Evolutionary conservation across 2,888 invertebrate species (phyloP).

Genomic region (Sipha maydis): DNA sequence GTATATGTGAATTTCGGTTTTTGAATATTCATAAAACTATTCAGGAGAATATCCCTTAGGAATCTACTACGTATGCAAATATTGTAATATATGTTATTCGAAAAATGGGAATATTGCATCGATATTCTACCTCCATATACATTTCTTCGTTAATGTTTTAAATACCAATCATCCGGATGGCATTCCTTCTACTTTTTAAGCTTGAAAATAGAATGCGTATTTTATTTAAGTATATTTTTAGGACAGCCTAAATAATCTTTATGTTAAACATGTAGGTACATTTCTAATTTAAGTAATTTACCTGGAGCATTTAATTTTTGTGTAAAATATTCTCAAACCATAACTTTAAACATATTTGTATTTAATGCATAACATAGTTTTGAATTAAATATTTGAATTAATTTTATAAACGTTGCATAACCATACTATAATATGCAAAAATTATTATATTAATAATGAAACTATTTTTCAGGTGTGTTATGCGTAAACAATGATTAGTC

Average conservation of each 20-base stretch:
- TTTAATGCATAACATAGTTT: too few relatives aligned
- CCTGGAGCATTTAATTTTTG: too few relatives aligned
- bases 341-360: too few relatives aligned
- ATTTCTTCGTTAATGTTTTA: not conserved
- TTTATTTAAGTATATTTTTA: too few relatives aligned
- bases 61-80: not conserved
- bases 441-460: not conserved
- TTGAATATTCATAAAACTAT: slow-evolving; percentile 21
- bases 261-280: too few relatives aligned
- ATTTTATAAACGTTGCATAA: too few relatives aligned
- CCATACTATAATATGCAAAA: too few relatives aligned
- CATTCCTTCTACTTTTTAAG: not conserved
- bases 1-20: slow-evolving; percentile 15
- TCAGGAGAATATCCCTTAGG: not conserved
- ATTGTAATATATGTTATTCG: not conserved
- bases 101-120: not conserved
- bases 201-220: not conserved
- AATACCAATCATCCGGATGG: not conserved
- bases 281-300: too few relatives aligned
- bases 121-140: not conserved
- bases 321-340: too few relatives aligned
- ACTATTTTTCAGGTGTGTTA: slow-evolving; percentile 27
- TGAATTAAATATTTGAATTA: too few relatives aligned
- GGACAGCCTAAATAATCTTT: too few relatives aligned
- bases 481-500: slow-evolving; percentile 38